phyloP scores from a whole-genome alignment of 2,888 invertebrate species.

The Athalia circularis region DNA sequence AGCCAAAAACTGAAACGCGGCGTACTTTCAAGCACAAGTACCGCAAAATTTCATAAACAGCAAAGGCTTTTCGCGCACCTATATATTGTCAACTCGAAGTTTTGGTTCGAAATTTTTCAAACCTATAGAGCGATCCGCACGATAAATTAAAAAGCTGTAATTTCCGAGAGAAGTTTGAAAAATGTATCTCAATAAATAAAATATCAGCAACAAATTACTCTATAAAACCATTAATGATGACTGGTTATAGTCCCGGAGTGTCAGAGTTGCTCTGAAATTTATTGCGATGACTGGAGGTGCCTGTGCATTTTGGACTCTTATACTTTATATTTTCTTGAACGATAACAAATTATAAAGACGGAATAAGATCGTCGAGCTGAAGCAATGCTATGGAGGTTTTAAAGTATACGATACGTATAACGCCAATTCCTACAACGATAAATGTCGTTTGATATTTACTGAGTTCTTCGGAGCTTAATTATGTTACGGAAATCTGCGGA shows the following conservation, averaged over 20 bases:
- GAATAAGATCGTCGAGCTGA: too few relatives aligned
- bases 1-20: background rate
- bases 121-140: too few relatives aligned
- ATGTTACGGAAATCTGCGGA: constrained; percentile 22
- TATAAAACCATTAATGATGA: too few relatives aligned
- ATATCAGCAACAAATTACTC: too few relatives aligned
- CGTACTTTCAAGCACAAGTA: background rate
- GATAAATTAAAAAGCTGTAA: too few relatives aligned
- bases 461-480: constrained; percentile 31
- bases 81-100: background rate
- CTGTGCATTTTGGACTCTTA: background rate
- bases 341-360: constrained; percentile 2
- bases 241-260: background rate
- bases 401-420: background rate
- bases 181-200: too few relatives aligned
- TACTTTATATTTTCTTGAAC: background rate
- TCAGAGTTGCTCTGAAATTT: background rate
- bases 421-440: constrained; percentile 40
- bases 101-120: background rate
- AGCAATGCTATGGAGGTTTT: background rate
- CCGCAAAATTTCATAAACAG: background rate
- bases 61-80: too few relatives aligned
- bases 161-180: too few relatives aligned
- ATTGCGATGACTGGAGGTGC: background rate
- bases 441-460: constrained; percentile 34